These are phyloP conservation scores for Scaptomyza parva DNA, from an alignment of 2,888 invertebrate genomes.

Conservation along the genomic window DNA sequence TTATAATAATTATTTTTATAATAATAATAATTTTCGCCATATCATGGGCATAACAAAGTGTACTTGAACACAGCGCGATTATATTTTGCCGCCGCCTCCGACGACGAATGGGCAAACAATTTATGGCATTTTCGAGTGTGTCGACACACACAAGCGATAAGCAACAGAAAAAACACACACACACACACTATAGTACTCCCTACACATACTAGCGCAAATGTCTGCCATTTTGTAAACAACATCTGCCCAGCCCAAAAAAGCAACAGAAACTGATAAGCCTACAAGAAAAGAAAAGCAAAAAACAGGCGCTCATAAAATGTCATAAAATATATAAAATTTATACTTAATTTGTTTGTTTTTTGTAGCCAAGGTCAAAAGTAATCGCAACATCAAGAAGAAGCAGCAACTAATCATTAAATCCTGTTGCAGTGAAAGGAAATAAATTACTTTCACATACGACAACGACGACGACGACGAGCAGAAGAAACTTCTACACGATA, in stretches of 20 bases:
- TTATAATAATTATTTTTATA: slow-evolving; percentile 58
- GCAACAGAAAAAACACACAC: slow-evolving; percentile 22
- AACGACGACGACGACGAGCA: too few species aligned
- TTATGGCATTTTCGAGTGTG: slow-evolving; percentile 70
- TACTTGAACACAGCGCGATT: slow-evolving; percentile 42
- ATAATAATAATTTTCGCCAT: slow-evolving; percentile 37
- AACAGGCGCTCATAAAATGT: slow-evolving; percentile 41
- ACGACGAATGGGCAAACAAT: slow-evolving; percentile 58
- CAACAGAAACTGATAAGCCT: slow-evolving; percentile 46
- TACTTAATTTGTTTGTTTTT: slow-evolving; percentile 22
- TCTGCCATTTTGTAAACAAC: slow-evolving; percentile 79
- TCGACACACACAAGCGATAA: slow-evolving; percentile 52
- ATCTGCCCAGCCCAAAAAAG: not conserved
- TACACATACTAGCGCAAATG: slow-evolving; percentile 32
- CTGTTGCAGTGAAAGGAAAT: slow-evolving; percentile 30
- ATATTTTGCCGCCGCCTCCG: slow-evolving; percentile 29
- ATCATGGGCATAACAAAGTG: slow-evolving; percentile 45
- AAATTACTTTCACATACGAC: slow-evolving; percentile 69
- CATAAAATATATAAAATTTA: too few species aligned
- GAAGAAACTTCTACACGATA: slow-evolving; percentile 50
- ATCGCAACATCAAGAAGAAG: slow-evolving; percentile 23
- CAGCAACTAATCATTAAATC: slow-evolving; percentile 40
- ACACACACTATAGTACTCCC: slow-evolving; percentile 1
- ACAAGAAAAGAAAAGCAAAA: not conserved
- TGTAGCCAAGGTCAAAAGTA: slow-evolving; percentile 66